Percentiles rank a stretch among this genome's conserved stretches.
Conservation (phyloP, 2,113 vertebrate species). For the Mellivora capensis region DNA sequence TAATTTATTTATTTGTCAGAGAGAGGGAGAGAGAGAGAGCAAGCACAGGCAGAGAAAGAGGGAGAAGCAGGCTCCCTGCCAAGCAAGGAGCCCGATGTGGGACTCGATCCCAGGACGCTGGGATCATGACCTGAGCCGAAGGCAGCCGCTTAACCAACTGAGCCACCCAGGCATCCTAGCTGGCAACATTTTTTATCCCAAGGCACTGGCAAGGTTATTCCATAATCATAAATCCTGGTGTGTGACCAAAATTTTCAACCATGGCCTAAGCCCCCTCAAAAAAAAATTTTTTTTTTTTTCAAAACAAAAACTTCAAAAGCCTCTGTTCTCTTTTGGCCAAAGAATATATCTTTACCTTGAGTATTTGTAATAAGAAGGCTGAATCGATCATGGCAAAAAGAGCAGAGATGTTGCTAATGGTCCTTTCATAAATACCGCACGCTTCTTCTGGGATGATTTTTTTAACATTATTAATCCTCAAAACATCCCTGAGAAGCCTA, state of each 20-base stretch:
- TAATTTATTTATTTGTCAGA: too few relatives aligned
- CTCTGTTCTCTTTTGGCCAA: background rate
- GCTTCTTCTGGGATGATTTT: background rate
- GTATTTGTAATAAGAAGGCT: background rate
- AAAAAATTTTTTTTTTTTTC: background rate
- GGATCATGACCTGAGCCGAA: too few relatives aligned
- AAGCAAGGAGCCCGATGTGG: too few relatives aligned
- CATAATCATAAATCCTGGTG: conserved; percentile 48
- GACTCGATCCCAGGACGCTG: too few relatives aligned
- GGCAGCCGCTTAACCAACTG: too few relatives aligned
- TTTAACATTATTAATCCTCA: background rate
- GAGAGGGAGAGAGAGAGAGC: too few relatives aligned
- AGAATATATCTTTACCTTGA: background rate
- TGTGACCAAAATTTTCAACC: background rate
- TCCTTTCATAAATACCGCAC: background rate
- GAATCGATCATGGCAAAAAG: background rate
- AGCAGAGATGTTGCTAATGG: background rate
- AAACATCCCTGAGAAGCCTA: background rate
- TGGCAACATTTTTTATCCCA: conserved; percentile 66
- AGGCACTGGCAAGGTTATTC: conserved; percentile 37
- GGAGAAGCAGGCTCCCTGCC: too few relatives aligned
- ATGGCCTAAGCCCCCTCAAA: background rate
- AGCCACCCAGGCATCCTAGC: too few relatives aligned
- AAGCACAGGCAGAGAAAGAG: too few relatives aligned
- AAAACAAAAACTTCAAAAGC: background rate